phyloP scores from a whole-genome alignment of 2,797 vertebrate genomes.

The Siniperca obscura region DNA sequence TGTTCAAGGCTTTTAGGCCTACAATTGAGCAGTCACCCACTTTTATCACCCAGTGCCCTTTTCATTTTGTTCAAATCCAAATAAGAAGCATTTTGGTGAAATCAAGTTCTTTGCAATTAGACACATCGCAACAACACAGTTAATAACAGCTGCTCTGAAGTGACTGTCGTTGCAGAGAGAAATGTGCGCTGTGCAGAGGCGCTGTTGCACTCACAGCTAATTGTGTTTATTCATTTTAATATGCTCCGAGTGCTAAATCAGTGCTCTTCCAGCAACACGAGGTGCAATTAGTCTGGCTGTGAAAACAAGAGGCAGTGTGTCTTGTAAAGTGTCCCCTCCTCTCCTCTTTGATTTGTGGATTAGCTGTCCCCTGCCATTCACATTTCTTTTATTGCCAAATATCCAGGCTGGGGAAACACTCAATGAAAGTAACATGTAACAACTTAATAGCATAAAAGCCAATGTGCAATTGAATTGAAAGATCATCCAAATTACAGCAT shows the following conservation, averaged over 20 bases:
- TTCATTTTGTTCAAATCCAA: constrained; percentile 72
- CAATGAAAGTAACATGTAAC: background rate
- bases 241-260: constrained; percentile 85
- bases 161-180: constrained; percentile 68
- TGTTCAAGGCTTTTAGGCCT: constrained; percentile 27
- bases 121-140: constrained; percentile 66
- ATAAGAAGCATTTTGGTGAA: constrained; percentile 74
- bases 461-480: background rate
- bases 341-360: constrained; percentile 59
- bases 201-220: constrained; percentile 79
- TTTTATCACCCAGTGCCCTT: constrained; percentile 42
- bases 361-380: constrained; percentile 38
- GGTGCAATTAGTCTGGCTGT: constrained; percentile 80
- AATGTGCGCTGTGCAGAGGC: constrained; percentile 62
- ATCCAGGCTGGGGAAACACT: constrained; percentile 7
- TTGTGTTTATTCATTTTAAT: constrained; percentile 89
- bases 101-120: constrained; percentile 81
- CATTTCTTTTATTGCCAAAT: constrained; percentile 38
- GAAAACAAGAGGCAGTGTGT: constrained; percentile 73
- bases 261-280: constrained; percentile 77
- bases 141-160: constrained; percentile 78
- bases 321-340: constrained; percentile 70
- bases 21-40: constrained; percentile 5
- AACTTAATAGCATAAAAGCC: background rate
- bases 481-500: background rate